Evolutionary conservation across 92 coral and sea anemone species (phyloP).

Genomic region (Micromussa lordhowensis): DNA sequence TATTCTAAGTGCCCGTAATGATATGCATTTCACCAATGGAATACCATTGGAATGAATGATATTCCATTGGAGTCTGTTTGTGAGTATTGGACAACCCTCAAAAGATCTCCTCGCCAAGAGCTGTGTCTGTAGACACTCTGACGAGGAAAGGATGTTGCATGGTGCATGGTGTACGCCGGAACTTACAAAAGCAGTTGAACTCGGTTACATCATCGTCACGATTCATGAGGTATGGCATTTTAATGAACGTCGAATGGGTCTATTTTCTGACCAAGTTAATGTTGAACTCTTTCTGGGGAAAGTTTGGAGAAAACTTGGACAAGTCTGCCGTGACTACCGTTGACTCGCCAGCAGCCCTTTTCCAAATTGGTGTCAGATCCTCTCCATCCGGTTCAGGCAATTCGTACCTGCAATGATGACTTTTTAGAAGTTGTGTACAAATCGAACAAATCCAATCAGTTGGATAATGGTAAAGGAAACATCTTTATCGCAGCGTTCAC

Average conservation of each 20-base stretch:
- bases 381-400: background rate
- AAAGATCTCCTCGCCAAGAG: background rate
- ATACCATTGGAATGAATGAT: no score
- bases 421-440: background rate
- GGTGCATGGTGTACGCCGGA: conserved; percentile 17
- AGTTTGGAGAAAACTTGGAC: conserved; percentile 2
- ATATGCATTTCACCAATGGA: no score
- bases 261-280: conserved; percentile 14
- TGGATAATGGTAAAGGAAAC: background rate
- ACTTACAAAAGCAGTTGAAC: conserved; percentile 23
- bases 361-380: background rate
- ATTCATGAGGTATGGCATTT: conserved; percentile 37
- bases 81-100: no score
- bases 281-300: conserved; percentile 34
- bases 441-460: background rate
- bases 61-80: background rate
- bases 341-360: background rate
- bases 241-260: background rate
- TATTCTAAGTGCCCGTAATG: no score
- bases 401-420: background rate
- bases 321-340: background rate
- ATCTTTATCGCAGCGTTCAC: conserved; percentile 27
- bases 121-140: background rate
- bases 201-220: conserved; percentile 4
- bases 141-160: background rate